phyloP scores from a whole-genome alignment of 2,113 vertebrate species.

The Sakesphorus luctuosus region DNA sequence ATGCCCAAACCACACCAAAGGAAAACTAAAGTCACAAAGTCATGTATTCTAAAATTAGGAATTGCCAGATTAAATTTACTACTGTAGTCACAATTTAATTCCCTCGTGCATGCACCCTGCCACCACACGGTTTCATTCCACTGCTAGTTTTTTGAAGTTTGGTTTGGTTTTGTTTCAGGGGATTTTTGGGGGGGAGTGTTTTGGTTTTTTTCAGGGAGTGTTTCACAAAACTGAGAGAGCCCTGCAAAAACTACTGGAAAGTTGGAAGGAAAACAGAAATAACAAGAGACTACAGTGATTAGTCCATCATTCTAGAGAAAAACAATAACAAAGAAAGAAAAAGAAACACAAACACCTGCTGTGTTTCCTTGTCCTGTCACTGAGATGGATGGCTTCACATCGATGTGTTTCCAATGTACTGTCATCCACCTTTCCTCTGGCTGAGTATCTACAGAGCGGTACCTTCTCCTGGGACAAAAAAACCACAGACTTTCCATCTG shows the following conservation, averaged over 20 bases:
- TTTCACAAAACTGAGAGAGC: neutral
- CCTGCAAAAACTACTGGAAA: neutral
- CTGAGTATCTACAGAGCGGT: neutral
- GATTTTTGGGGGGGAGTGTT: too few relatives aligned
- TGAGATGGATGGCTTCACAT: slow-evolving; percentile 1
- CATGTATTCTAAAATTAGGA: neutral
- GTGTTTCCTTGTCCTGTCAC: neutral
- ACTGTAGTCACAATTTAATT: neutral
- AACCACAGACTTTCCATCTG: neutral
- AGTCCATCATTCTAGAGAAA: neutral
- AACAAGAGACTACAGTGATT: neutral
- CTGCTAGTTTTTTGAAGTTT: neutral
- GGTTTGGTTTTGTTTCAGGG: neutral
- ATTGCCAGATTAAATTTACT: slow-evolving; percentile 5
- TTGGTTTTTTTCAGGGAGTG: neutral
- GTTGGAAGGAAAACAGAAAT: slow-evolving; percentile 21
- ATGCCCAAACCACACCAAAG: neutral
- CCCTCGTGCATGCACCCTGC: neutral
- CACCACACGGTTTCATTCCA: neutral
- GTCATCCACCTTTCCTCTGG: neutral
- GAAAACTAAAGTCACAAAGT: neutral
- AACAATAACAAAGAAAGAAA: slow-evolving; percentile 1
- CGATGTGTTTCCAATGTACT: rapidly evolving
- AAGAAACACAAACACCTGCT: neutral
- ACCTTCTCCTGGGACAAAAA: neutral